These are phyloP conservation scores for Halcyon leucocephala DNA, from an alignment of 2,797 vertebrate genomes.

Conservation along the genomic window DNA sequence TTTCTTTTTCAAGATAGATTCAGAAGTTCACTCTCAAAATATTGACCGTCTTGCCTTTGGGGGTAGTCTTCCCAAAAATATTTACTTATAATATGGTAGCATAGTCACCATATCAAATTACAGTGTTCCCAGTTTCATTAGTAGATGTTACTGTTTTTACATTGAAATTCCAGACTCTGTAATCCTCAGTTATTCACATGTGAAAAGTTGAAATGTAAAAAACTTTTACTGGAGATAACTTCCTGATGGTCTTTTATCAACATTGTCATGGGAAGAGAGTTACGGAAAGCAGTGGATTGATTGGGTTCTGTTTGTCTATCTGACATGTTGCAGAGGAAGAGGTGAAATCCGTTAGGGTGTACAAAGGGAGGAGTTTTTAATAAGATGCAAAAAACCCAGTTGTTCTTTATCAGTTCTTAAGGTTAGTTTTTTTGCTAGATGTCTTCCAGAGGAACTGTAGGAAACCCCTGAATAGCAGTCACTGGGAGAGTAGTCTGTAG, in stretches of 20 bases:
- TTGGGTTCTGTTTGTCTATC: background rate
- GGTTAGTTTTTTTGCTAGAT: background rate
- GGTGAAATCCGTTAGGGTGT: background rate
- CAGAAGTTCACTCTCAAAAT: background rate
- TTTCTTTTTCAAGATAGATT: background rate
- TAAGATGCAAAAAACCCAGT: background rate
- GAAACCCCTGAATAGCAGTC: background rate
- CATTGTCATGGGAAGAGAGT: background rate
- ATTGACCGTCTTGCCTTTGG: background rate
- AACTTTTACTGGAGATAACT: background rate
- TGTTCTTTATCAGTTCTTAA: background rate
- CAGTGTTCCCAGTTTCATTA: background rate
- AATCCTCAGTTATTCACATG: background rate
- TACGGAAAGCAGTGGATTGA: background rate
- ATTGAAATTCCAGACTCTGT: background rate
- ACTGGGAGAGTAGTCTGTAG: background rate
- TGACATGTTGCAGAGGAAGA: background rate
- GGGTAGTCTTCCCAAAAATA: background rate
- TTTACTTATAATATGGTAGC: background rate
- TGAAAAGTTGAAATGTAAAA: background rate
- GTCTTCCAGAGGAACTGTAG: background rate
- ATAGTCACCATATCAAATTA: background rate
- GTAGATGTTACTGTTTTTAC: background rate
- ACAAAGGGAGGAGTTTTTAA: background rate
- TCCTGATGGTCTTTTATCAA: background rate